Conservation (phyloP, 2,113 vertebrate species). For the Addax nasomaculatus region DNA sequence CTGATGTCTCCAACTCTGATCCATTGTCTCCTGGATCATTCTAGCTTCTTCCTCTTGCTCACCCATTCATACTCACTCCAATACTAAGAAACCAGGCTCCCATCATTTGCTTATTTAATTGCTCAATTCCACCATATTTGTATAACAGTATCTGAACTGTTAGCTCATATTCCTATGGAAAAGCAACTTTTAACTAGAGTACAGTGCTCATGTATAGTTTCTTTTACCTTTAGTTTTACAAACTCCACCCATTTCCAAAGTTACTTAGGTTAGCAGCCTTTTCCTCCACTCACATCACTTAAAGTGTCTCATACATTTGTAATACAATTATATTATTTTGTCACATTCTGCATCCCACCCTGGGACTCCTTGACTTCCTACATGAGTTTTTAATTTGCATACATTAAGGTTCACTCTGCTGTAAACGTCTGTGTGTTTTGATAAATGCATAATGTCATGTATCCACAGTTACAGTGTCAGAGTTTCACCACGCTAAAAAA, state of each 20-base stretch:
- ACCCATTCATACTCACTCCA: not conserved
- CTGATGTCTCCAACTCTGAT: not conserved
- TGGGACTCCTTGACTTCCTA: not conserved
- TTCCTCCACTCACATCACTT: not conserved
- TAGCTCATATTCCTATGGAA: not conserved
- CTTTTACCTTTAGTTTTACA: not conserved
- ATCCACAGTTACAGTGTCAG: not conserved
- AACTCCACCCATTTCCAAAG: not conserved
- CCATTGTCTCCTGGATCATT: not conserved
- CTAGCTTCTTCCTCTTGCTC: not conserved
- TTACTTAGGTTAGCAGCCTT: not conserved
- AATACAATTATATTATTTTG: not conserved
- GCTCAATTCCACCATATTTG: not conserved
- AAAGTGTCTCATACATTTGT: not conserved
- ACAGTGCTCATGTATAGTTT: not conserved
- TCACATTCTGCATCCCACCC: not conserved
- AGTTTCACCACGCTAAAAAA: not conserved
- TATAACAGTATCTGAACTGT: not conserved
- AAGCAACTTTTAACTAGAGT: not conserved
- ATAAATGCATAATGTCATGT: not conserved
- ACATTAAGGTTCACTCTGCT: not conserved
- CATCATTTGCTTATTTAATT: not conserved
- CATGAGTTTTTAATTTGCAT: not conserved
- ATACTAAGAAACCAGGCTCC: not conserved
- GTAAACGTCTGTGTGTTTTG: not conserved